A percentile compares a stretch with the other conserved stretches of the same genome.
phyloP scores from a whole-genome alignment of 2,888 invertebrate genomes.

The Phoenoteleia sp. region DNA sequence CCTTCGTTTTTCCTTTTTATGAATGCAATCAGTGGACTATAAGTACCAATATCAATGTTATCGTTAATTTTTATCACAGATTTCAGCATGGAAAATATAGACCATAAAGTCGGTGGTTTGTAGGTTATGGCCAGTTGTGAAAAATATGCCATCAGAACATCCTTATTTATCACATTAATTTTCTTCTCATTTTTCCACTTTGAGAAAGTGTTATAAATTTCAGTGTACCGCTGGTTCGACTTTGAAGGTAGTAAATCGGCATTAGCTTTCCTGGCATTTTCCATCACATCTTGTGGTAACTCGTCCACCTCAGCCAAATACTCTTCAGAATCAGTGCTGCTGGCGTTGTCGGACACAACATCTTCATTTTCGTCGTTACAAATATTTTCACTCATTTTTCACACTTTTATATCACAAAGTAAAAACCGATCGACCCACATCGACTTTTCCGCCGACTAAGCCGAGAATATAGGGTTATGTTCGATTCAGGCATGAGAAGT shows the following conservation, averaged over 20 bases:
- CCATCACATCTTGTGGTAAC: background rate
- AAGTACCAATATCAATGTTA: constrained; percentile 5
- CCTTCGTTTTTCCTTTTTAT: constrained; percentile 36
- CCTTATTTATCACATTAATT: background rate
- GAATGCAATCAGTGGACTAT: background rate
- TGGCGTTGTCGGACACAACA: background rate
- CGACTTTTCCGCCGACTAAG: background rate
- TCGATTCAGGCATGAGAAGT: constrained; percentile 1
- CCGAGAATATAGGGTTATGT: background rate
- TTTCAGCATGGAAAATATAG: constrained; percentile 12
- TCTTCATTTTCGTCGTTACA: background rate
- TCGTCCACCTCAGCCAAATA: background rate
- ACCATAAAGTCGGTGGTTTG: constrained; percentile 15
- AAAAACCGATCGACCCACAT: no score
- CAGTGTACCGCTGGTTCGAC: background rate
- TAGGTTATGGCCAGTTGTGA: background rate
- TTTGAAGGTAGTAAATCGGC: constrained; percentile 3
- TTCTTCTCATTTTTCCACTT: constrained; percentile 2
- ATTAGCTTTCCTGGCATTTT: background rate
- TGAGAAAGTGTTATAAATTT: background rate
- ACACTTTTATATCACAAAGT: no score
- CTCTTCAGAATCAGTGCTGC: background rate
- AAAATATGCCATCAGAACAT: constrained; percentile 27
- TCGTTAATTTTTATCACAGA: background rate
- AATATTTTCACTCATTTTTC: background rate